Evolutionary conservation across 2,113 vertebrate genomes (phyloP), one percentile per base, ranked within the genome.

Genomic region (Nycticryphes semicollaris): DNA sequence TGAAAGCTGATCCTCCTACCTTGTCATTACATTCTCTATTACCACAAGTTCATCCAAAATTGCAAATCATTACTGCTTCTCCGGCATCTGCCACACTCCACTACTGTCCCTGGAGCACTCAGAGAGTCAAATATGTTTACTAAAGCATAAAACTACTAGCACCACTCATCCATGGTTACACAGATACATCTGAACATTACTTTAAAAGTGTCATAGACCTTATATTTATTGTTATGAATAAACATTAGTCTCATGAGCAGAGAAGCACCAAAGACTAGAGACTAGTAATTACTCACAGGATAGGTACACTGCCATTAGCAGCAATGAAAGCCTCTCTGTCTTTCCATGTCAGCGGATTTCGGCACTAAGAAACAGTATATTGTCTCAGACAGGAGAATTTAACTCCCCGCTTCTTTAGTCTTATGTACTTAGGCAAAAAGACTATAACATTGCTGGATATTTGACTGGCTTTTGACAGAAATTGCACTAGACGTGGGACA

Each of bases 201-300:
- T 97, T 97, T 96, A 96, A 97, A 98, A 92, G 88, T 98, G 92
- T 96, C 97, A 98, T 98, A 93, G 94, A 97, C 92, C 96, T 98
- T 95, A 87, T 92, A 97, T 97, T 98, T 97, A 97, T 96, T 96
- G 93, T 96, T 97, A 90, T 95, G 97, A 97, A 97, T 97, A 97
- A 98, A 98, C 91, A 97, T 98, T 96, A 97, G 92, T 97, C 96
- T 98, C 93, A 94, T 87, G 86, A 98, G 95, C 68, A 90, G 94
- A 85, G 93, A 92, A 87, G 68, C 89, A 92, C 90, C 91, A 33
- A 95, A 67, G 81, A 45, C 63, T 66, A n/a, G 86, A 94, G 90
- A 63, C 77, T 84, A 92, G 62, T 96, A 97, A 98, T 97, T 97
- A 96, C 88, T 89, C 17, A 48, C 75, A 86, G 84, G 93, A 95